Evolutionary conservation across 2,113 vertebrate species (phyloP).

Genomic region (Protobothrops flavoviridis): DNA sequence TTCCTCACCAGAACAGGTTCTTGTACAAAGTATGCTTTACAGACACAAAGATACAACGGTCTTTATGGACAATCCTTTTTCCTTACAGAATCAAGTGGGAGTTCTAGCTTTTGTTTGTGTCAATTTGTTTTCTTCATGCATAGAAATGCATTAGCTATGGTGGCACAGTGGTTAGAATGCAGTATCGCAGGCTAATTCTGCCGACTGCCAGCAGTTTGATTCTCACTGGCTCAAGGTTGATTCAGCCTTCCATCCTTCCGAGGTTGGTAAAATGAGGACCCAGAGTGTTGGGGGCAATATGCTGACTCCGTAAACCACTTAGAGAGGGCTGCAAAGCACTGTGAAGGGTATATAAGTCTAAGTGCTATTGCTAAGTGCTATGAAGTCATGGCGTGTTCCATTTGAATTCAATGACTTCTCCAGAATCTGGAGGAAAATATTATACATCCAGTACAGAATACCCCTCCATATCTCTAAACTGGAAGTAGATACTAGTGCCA

Average conservation of each 20-base stretch:
- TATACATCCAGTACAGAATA: background rate
- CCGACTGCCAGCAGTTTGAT: too few species aligned
- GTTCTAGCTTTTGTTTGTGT: background rate
- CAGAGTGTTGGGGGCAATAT: background rate
- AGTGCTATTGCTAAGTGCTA: background rate
- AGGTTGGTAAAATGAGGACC: background rate
- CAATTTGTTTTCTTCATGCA: background rate
- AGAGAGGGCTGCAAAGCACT: background rate
- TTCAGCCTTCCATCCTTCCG: background rate
- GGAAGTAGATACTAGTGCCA: background rate
- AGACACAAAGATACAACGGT: background rate
- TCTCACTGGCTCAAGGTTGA: background rate
- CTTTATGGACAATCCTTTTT: background rate
- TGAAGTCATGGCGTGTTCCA: background rate
- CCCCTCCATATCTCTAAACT: background rate
- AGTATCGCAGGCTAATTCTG: background rate
- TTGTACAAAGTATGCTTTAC: background rate
- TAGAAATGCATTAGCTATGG: background rate
- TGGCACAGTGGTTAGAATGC: background rate
- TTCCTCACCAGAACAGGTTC: background rate
- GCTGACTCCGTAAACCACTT: background rate
- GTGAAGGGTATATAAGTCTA: background rate
- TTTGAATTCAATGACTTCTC: background rate
- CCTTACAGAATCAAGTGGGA: background rate
- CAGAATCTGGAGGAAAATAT: background rate